Conservation (phyloP, 2,113 vertebrate genomes). For the Barbus barbus region DNA sequence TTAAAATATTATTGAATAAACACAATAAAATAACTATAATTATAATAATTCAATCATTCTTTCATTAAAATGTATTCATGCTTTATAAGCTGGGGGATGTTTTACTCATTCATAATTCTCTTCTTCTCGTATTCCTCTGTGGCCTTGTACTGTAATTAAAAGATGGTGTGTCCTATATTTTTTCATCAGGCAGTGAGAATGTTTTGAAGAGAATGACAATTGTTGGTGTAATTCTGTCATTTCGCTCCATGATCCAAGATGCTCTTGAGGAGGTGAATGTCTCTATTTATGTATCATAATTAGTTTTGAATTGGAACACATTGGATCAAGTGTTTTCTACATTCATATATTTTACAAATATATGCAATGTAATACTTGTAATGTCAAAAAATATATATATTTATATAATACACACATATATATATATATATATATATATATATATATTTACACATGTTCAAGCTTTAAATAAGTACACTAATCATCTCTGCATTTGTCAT, state of each 20-base stretch:
- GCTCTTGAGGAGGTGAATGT: constrained; percentile 82
- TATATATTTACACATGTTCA: too few relatives aligned
- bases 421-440: too few relatives aligned
- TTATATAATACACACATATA: too few relatives aligned
- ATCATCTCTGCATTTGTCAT: neutral
- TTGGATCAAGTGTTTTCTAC: neutral
- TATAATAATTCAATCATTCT: too few relatives aligned
- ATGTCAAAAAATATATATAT: too few relatives aligned
- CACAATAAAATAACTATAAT: too few relatives aligned
- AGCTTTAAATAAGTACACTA: neutral
- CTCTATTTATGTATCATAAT: neutral
- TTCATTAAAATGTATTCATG: too few relatives aligned
- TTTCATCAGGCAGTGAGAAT: constrained; percentile 81
- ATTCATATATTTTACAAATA: neutral
- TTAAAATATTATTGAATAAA: too few relatives aligned
- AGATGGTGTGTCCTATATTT: neutral
- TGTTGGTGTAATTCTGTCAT: constrained; percentile 91
- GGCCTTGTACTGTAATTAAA: neutral
- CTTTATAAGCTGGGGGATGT: too few relatives aligned
- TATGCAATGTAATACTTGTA: too few relatives aligned
- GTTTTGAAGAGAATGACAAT: constrained; percentile 93
- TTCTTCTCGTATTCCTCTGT: neutral
- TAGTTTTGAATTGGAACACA: neutral
- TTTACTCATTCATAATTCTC: constrained; percentile 3
- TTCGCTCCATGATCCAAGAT: constrained; percentile 84